Base-by-base conservation (phyloP, 2,797 vertebrate genomes). In the Sebastes baramenuke region DNA sequence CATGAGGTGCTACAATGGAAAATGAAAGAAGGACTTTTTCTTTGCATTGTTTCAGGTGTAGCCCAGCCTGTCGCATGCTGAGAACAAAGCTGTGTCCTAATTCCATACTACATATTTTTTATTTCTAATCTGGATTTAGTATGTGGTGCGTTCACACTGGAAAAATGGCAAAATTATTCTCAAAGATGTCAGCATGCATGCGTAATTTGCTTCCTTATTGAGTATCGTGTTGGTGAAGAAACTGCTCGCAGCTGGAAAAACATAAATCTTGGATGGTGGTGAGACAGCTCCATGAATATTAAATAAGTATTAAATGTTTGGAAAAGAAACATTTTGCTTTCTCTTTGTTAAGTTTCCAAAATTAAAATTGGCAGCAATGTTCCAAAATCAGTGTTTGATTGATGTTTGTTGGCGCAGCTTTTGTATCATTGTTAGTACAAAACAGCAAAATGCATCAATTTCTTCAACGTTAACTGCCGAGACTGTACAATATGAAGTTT, bases 11-110 rank as follows among this genome's bases (percentile, higher is more conserved):
- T 56, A 64, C 60, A 67, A 65, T 59, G 34, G 64, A 72, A 76
- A 82, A 81, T 84, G 60, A 77, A 85, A 80, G 62, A 42, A 46
- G 14, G 24, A 66, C 16, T 75, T 78, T 71, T 72, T 73, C 16
- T 67, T 54, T 67, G 49, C 29, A 25, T 67, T 77, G 36, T 38
- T 76, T 82, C 24, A 81, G 60, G 64, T 84, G 7, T 46, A 58
- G 30, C 72, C 38, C 61, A 66, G 67, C 20, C 62, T 72, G 64
- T 86, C 49, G 71, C 81, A 81, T 52, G 36, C 70, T 69, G 70
- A 61, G 46, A 58, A 59, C 1, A 80, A 74, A 55, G 30, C 55
- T 68, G 56, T 55, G 34, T 55, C 38, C 75, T n/a, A 81, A 4
- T 80, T 83, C 25, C 22, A 64, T 18, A 8, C 34, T 46, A 20